phyloP scores from a whole-genome alignment of 1,140 invertebrate species.

The Brachionus angularis region DNA sequence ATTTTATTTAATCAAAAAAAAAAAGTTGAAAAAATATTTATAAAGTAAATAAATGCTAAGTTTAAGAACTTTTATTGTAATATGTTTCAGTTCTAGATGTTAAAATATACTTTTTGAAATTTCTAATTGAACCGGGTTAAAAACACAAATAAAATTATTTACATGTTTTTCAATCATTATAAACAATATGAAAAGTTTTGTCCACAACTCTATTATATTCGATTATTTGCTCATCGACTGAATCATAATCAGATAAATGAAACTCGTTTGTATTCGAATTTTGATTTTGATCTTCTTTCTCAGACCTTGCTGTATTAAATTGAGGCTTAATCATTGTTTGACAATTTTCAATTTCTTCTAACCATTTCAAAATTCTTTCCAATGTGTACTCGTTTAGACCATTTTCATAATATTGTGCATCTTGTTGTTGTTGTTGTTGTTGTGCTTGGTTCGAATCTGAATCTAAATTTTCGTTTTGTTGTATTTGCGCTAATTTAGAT shows the following conservation, averaged over 20 bases:
- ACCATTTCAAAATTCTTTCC: neutral
- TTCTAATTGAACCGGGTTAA: too few relatives aligned
- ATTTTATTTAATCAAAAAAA: too few relatives aligned
- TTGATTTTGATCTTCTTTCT: neutral
- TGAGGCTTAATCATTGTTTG: neutral
- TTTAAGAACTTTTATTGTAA: too few relatives aligned
- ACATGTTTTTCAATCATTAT: conserved; percentile 20
- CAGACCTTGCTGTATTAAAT: neutral
- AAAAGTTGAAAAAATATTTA: too few relatives aligned
- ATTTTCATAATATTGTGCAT: neutral
- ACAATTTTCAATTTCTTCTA: conserved; percentile 36
- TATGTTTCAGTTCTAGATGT: too few relatives aligned
- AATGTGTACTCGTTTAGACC: neutral
- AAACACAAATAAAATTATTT: too few relatives aligned
- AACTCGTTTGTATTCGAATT: neutral
- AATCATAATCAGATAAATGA: conserved; percentile 28
- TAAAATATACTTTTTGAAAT: too few relatives aligned
- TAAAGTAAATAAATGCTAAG: too few relatives aligned
- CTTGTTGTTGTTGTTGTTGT: neutral
- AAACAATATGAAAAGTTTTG: conserved; percentile 35
- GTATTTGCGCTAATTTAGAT: too few relatives aligned
- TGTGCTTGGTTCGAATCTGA: too few relatives aligned
- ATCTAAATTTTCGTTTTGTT: too few relatives aligned
- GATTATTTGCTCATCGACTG: conserved; percentile 40
- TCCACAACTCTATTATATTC: conserved; percentile 42